Evolutionary conservation across 2,888 invertebrate genomes (phyloP), one percentile per base, ranked within the genome.

Genomic region (Ormyrus pomaceus): DNA sequence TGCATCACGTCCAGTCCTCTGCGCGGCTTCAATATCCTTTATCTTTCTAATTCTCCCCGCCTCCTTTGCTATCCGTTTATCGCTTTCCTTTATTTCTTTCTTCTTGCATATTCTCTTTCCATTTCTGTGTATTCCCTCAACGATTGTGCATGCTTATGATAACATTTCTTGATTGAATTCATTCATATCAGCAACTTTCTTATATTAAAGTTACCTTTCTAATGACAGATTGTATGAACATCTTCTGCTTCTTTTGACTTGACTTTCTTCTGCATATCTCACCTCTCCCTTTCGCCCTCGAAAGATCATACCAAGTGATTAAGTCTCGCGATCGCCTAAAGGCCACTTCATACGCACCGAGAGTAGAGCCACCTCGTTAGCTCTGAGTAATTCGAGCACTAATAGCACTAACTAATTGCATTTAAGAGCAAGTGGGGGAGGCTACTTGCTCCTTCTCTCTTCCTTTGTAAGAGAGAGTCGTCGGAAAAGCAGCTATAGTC

Each of bases 331-430:
- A 87, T 88, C 86, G 87, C 34, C 34, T 34, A 34, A 34, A 34
- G 34, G 34, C 34, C 34, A 4, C 4, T 4, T 34, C 34, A 34
- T 34, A 34, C 34, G 34, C 34, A 2, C 34, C 34, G 34, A 34
- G 34, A 34, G 34, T 34, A 11, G 84, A 82, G 83, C 86, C 86
- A 86, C 86, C 88, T 89, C 88, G 89, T 89, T 89, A 89, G 88
- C 86, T 86, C 87, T 87, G 88, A 88, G 89, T 89, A 89, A 89
- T 89, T 89, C 89, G 88, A 88, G 87, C 87, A 86, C 88, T 89
- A n/a, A n/a, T n/a, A n/a, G n/a, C n/a, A n/a, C n/a, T n/a, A n/a
- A n/a, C n/a, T n/a, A 89, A 89, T 89, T 89, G 88, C 88, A 85
- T 85, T 85, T 85, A 86, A 86, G 45, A n/a, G 56, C 34, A 85